phyloP scores from a whole-genome alignment of 2,888 invertebrate genomes.

The Drosophila rubida region DNA sequence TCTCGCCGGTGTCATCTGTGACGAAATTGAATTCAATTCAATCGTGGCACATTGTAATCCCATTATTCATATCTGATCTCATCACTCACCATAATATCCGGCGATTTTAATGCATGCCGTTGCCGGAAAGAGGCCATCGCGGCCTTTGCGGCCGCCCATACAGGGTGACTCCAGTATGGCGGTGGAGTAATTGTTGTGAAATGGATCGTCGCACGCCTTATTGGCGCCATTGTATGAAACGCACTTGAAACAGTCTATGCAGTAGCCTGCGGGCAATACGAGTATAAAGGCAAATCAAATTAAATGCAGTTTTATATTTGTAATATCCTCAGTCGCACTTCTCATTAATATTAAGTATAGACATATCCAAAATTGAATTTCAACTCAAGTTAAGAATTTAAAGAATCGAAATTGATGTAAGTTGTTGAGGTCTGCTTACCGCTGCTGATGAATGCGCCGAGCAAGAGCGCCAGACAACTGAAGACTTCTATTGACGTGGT shows the following conservation, averaged over 20 bases:
- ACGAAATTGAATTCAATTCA: constrained; percentile 12
- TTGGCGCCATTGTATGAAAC: constrained; percentile 95
- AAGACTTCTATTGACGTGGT: constrained; percentile 62
- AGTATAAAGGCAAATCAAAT: too few species aligned
- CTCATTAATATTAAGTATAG: too few species aligned
- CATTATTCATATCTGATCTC: neutral
- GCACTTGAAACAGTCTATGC: constrained; percentile 98
- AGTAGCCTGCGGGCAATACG: constrained; percentile 86
- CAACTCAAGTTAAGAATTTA: too few species aligned
- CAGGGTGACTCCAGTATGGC: constrained; percentile 95
- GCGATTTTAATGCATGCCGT: constrained; percentile 98
- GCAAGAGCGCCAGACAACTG: constrained; percentile 58
- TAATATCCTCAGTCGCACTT: too few species aligned
- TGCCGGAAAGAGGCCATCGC: constrained; percentile 97
- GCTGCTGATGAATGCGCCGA: constrained; percentile 60
- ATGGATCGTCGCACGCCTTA: constrained; percentile 96
- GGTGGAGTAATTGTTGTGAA: constrained; percentile 95
- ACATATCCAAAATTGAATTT: too few species aligned
- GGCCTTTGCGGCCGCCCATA: constrained; percentile 96
- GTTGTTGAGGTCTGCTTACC: constrained; percentile 45
- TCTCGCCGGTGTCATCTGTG: constrained; percentile 91
- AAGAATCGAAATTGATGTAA: neutral
- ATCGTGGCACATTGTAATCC: constrained; percentile 12
- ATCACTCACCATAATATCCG: constrained; percentile 91
- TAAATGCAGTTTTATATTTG: too few species aligned